Conservation (phyloP, 2,797 vertebrate species). For the Capromys pilorides region DNA sequence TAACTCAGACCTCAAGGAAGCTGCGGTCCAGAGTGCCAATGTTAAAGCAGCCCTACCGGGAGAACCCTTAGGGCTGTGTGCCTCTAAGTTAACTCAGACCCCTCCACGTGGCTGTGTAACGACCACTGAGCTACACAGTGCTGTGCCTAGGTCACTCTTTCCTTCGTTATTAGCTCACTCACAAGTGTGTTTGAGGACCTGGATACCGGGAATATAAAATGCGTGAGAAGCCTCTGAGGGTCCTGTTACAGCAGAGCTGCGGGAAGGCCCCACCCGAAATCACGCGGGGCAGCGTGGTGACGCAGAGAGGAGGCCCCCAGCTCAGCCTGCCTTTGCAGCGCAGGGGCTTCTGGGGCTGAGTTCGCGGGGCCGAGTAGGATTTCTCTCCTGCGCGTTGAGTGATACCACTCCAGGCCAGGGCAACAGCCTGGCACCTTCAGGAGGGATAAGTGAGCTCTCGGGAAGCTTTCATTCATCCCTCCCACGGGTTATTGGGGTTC, state of each 20-base stretch:
- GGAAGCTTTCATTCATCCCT: neutral
- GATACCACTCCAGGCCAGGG: neutral
- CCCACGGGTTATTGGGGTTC: neutral
- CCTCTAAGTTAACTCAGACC: constrained; percentile 25
- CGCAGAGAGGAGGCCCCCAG: neutral
- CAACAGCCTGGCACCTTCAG: neutral
- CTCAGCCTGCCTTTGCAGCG: neutral
- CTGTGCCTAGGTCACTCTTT: constrained; percentile 13
- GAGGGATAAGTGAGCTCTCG: neutral
- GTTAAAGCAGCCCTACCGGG: neutral
- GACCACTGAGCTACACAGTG: neutral
- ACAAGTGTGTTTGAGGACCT: constrained; percentile 20
- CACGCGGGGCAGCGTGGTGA: too few species aligned
- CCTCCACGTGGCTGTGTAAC: neutral
- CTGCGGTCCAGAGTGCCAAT: neutral
- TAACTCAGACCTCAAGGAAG: constrained; percentile 29
- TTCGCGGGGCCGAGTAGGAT: neutral
- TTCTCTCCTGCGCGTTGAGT: neutral
- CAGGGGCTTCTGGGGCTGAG: neutral
- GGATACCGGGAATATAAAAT: neutral
- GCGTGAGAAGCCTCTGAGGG: neutral
- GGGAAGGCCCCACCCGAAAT: neutral
- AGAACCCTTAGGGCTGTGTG: neutral
- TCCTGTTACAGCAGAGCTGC: neutral
- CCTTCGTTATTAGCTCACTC: constrained; percentile 9